Conservation (phyloP, 2,797 vertebrate genomes). For the Chelidonichthys spinosus region DNA sequence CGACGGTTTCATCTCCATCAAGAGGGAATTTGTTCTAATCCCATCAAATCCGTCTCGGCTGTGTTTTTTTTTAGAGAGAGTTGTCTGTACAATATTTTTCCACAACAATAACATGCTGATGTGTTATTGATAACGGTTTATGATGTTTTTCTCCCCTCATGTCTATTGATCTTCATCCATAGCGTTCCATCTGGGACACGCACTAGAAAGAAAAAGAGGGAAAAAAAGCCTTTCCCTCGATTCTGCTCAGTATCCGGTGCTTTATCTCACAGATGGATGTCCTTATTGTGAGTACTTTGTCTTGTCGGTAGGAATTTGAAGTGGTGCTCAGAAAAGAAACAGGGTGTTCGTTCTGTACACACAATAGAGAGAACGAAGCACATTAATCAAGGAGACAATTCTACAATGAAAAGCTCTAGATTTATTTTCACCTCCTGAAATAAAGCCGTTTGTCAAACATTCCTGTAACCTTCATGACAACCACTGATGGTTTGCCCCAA, state of each 20-base stretch:
- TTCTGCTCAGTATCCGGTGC: constrained; percentile 12
- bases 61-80: constrained; percentile 20
- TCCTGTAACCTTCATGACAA: no score
- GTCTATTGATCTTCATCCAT: not conserved
- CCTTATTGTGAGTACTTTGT: constrained; percentile 24
- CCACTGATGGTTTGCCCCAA: no score
- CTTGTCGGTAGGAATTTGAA: constrained; percentile 16
- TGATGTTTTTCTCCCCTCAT: not conserved
- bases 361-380: constrained; percentile 16
- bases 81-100: constrained; percentile 7
- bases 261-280: constrained; percentile 25
- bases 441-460: no score
- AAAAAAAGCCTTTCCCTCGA: constrained; percentile 12
- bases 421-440: no score
- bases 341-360: not conserved
- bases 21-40: constrained; percentile 33
- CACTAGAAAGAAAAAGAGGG: not conserved
- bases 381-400: constrained; percentile 13
- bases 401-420: no score
- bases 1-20: constrained; percentile 24
- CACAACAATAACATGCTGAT: constrained; percentile 6
- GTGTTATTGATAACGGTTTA: constrained; percentile 19
- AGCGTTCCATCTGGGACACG: constrained; percentile 8
- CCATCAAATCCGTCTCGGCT: constrained; percentile 36
- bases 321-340: not conserved